Evolutionary conservation across 2,113 vertebrate genomes (phyloP).

Genomic region (Pachyramphus minor): DNA sequence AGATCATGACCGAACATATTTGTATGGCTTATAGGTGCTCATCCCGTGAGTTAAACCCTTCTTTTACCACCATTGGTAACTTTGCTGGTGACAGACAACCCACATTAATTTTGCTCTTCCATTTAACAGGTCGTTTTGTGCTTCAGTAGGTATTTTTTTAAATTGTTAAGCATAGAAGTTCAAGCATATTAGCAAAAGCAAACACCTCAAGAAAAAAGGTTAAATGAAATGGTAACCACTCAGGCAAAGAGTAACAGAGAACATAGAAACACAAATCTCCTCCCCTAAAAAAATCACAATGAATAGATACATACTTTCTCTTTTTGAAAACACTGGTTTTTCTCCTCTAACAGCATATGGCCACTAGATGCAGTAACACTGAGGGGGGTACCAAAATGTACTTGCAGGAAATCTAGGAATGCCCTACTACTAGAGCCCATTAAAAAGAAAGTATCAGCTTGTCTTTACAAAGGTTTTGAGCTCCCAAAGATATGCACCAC

Average conservation of each 20-base stretch:
- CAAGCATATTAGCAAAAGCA: neutral
- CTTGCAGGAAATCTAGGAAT: neutral
- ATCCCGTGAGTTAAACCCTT: neutral
- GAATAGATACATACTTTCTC: neutral
- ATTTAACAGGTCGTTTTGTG: neutral
- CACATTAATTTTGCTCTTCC: neutral
- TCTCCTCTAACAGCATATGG: neutral
- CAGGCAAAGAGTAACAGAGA: neutral
- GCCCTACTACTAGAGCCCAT: neutral
- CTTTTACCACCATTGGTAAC: neutral
- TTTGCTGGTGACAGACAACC: neutral
- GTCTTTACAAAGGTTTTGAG: neutral
- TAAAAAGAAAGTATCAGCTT: neutral
- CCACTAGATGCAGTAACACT: neutral
- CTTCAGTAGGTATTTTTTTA: neutral
- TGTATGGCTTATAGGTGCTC: accelerated
- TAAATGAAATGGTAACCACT: neutral
- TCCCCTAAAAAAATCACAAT: neutral
- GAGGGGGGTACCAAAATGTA: neutral
- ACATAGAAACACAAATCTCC: neutral
- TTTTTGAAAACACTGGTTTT: neutral
- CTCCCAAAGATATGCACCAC: neutral
- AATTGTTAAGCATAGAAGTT: neutral
- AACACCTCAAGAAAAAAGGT: neutral
- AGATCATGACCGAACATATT: neutral